Evolutionary conservation across 92 coral and sea anemone genomes (phyloP).

Genomic region (Muricea muricata): DNA sequence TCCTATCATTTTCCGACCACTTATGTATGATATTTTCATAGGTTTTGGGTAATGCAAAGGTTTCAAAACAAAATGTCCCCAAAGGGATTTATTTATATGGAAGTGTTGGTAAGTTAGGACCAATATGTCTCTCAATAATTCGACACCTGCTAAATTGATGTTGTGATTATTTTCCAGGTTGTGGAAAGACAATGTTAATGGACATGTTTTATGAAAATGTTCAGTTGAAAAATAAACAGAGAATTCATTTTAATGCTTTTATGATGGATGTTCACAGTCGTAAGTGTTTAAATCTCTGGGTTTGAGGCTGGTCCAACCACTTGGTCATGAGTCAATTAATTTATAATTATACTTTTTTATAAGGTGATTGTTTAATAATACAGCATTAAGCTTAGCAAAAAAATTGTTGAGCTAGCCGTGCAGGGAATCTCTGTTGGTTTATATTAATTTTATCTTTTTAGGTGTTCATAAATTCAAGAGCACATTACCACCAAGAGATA

Average conservation of each 20-base stretch:
- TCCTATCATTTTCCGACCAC: too few species aligned
- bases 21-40: too few species aligned
- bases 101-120: slow-evolving; percentile 75
- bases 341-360: too few species aligned
- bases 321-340: too few species aligned
- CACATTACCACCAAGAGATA: slow-evolving; percentile 84
- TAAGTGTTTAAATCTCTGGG: slow-evolving; percentile 51
- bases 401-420: too few species aligned
- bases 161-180: slow-evolving; percentile 71
- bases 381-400: too few species aligned
- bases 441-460: slow-evolving; percentile 15
- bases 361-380: too few species aligned
- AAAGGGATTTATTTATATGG: slow-evolving; percentile 84
- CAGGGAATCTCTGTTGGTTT: too few species aligned
- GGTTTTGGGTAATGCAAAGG: slow-evolving; percentile 63
- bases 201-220: slow-evolving; percentile 86
- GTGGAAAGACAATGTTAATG: slow-evolving; percentile 99
- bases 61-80: slow-evolving; percentile 58
- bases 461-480: slow-evolving; percentile 89
- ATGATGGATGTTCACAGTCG: slow-evolving; percentile 98
- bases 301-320: background rate
- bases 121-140: too few species aligned
- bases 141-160: too few species aligned
- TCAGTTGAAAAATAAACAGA: slow-evolving; percentile 80
- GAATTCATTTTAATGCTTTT: slow-evolving; percentile 97